Evolutionary conservation across 1,140 invertebrate genomes (phyloP).

Genomic region (Musca domestica): DNA sequence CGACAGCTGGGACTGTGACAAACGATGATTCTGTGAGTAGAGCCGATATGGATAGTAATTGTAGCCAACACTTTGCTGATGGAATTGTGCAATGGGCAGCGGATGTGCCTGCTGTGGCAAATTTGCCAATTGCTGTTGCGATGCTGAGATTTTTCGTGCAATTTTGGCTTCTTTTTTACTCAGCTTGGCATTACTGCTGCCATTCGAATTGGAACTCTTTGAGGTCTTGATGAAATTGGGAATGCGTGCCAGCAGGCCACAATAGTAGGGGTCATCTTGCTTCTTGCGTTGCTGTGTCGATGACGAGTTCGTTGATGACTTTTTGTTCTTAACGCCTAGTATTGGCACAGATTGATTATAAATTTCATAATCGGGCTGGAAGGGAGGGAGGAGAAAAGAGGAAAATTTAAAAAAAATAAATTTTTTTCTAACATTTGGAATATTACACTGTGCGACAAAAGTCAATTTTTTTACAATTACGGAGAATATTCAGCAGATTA

Average conservation of each 20-base stretch:
- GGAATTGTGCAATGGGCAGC: conserved; percentile 48
- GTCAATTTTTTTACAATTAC: too few species aligned
- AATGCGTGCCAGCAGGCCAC: conserved; percentile 74
- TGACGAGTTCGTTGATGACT: background rate
- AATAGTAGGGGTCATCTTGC: conserved; percentile 79
- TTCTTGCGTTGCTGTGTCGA: conserved; percentile 51
- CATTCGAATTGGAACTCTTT: conserved; percentile 31
- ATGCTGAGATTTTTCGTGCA: conserved; percentile 49
- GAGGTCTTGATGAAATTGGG: conserved; percentile 72
- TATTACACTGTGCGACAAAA: too few species aligned
- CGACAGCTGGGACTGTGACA: conserved; percentile 50
- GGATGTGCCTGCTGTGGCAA: conserved; percentile 38
- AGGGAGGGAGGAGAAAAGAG: background rate
- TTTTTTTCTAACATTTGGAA: too few species aligned
- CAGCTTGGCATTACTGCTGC: conserved; percentile 12
- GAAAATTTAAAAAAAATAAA: too few species aligned
- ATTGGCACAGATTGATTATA: conserved; percentile 36
- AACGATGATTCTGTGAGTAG: conserved; percentile 45
- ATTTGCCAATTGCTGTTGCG: conserved; percentile 33
- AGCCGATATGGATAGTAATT: conserved; percentile 50
- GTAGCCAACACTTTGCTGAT: conserved; percentile 27
- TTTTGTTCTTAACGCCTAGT: conserved; percentile 43
- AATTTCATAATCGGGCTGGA: conserved; percentile 47
- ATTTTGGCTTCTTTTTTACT: conserved; percentile 47
- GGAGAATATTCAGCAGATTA: too few species aligned